Conservation (phyloP, 2,797 vertebrate species). For the Cheirogaleus major region DNA sequence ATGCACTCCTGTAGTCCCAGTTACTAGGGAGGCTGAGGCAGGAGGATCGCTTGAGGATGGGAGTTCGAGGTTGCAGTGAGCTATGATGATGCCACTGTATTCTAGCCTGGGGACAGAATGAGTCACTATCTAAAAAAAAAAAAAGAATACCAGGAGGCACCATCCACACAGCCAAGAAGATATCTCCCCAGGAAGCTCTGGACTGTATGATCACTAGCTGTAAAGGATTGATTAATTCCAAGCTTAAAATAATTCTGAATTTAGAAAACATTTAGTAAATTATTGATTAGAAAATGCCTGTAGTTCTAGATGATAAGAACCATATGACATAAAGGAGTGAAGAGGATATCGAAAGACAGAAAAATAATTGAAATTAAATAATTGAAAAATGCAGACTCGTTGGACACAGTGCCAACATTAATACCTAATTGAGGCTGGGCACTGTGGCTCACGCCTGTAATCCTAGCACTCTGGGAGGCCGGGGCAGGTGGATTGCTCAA, state of each 20-base stretch:
- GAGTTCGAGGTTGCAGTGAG: too few species aligned
- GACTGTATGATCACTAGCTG: background rate
- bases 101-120: background rate
- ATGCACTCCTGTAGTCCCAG: too few species aligned
- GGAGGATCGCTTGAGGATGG: too few species aligned
- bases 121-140: background rate
- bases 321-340: background rate
- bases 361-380: constrained; percentile 13
- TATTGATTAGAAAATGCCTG: background rate
- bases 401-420: background rate
- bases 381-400: background rate
- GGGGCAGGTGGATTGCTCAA: too few species aligned
- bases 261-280: background rate
- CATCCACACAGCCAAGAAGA: background rate
- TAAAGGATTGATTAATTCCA: background rate
- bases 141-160: background rate
- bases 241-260: constrained; percentile 5
- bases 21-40: too few species aligned
- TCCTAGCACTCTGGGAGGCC: too few species aligned
- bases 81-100: background rate
- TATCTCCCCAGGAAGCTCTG: background rate
- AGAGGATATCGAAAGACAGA: background rate
- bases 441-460: too few species aligned
- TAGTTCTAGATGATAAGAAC: background rate
- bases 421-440: background rate